Evolutionary conservation across 1,140 invertebrate species (phyloP).

Genomic region (Bombus cullumanus): DNA sequence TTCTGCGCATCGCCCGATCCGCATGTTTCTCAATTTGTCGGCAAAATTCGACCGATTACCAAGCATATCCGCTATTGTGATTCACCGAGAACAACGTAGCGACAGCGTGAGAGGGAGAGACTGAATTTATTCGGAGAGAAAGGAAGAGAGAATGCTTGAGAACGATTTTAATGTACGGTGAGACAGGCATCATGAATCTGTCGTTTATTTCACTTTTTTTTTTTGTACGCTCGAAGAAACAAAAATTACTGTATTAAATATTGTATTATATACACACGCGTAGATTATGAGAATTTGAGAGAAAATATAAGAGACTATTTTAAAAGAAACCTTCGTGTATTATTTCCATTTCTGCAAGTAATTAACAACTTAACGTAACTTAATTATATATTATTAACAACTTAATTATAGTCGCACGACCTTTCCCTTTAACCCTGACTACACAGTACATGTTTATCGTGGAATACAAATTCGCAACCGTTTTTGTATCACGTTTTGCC

Average conservation of each 20-base stretch:
- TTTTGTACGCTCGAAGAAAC: conserved; percentile 65
- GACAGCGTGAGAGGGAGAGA: conserved; percentile 54
- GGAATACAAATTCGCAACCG: too few species aligned
- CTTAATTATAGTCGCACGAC: not conserved
- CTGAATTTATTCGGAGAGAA: conserved; percentile 29
- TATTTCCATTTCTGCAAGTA: not conserved
- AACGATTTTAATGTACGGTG: conserved; percentile 42
- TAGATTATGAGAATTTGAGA: conserved; percentile 71
- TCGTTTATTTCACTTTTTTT: conserved; percentile 56
- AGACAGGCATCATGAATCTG: conserved; percentile 37
- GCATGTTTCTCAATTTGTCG: conserved; percentile 35
- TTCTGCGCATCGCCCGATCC: not conserved
- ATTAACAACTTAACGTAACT: not conserved
- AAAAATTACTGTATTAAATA: conserved; percentile 74
- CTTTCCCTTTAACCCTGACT: not conserved
- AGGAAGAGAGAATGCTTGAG: conserved; percentile 33
- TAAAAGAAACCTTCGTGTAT: conserved; percentile 62
- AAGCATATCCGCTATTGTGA: conserved; percentile 71
- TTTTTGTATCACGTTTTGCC: not conserved
- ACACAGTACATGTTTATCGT: not conserved
- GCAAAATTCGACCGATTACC: conserved; percentile 52
- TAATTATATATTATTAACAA: too few species aligned
- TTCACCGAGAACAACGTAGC: conserved; percentile 66
- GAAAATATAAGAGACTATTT: conserved; percentile 80
- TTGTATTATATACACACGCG: conserved; percentile 76